Percentiles rank a stretch among this genome's conserved stretches.
phyloP scores from a whole-genome alignment of 2,113 vertebrate genomes.

The Pterophyllum scalare region DNA sequence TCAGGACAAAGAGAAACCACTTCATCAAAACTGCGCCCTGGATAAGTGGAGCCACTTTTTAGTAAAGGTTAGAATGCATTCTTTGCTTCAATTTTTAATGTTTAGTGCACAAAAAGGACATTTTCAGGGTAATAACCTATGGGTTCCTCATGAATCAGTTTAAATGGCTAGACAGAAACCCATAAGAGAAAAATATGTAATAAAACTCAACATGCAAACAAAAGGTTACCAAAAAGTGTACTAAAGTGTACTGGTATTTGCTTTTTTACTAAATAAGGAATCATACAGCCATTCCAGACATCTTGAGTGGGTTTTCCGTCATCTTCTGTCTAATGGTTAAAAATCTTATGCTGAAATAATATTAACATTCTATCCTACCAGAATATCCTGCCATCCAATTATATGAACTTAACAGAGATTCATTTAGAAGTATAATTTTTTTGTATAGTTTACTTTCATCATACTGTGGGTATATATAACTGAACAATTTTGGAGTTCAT shows the following conservation, averaged over 20 bases:
- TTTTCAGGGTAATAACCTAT: background rate
- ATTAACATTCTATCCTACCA: too few relatives aligned
- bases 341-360: background rate
- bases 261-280: background rate
- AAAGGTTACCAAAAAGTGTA: background rate
- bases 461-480: background rate
- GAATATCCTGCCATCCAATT: background rate
- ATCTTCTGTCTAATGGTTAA: background rate
- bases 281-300: background rate
- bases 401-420: background rate
- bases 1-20: background rate
- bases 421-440: too few relatives aligned
- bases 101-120: background rate
- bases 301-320: background rate
- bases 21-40: background rate
- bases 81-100: background rate
- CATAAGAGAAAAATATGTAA: background rate
- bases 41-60: background rate
- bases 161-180: background rate
- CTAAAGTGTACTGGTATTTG: background rate
- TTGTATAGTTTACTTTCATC: too few relatives aligned
- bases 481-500: background rate
- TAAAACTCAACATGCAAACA: background rate
- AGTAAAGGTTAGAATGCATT: background rate
- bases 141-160: background rate